A percentile compares a stretch with the other conserved stretches of the same genome.
These are phyloP conservation scores for Gymnarchus niloticus DNA, from an alignment of 2,113 vertebrate genomes.

Conservation along the genomic window DNA sequence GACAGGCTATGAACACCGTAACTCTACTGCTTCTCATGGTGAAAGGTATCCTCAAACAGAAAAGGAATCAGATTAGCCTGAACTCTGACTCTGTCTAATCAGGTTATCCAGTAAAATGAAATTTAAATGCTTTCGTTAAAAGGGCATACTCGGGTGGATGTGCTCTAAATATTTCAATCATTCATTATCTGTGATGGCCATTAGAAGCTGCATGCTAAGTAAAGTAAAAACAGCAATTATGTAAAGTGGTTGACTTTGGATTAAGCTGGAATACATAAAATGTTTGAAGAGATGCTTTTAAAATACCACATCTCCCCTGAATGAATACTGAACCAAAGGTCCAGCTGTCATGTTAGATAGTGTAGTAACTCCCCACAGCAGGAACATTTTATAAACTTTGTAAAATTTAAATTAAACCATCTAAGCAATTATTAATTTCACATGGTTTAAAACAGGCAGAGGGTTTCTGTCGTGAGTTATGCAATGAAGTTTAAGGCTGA, in stretches of 20 bases:
- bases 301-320: not conserved
- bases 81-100: slow-evolving; percentile 74
- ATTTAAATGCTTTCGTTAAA: not conserved
- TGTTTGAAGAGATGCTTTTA: not conserved
- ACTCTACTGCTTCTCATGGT: slow-evolving; percentile 91
- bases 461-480: too few relatives aligned
- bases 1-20: slow-evolving; percentile 87
- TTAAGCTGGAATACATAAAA: not conserved
- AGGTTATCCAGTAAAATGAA: not conserved
- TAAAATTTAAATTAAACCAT: too few relatives aligned
- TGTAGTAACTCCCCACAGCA: too few relatives aligned
- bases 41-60: slow-evolving; percentile 96
- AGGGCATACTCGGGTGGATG: not conserved
- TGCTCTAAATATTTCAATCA: not conserved
- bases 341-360: not conserved
- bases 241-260: not conserved
- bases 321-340: not conserved
- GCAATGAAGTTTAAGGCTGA: too few relatives aligned
- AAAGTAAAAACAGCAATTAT: not conserved
- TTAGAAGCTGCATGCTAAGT: slow-evolving; percentile 1
- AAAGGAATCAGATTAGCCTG: slow-evolving; percentile 78
- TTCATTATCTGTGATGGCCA: not conserved
- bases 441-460: too few relatives aligned
- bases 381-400: too few relatives aligned
- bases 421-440: too few relatives aligned